phyloP scores from a whole-genome alignment of 2,797 vertebrate species.

The Sibirionetta formosa region DNA sequence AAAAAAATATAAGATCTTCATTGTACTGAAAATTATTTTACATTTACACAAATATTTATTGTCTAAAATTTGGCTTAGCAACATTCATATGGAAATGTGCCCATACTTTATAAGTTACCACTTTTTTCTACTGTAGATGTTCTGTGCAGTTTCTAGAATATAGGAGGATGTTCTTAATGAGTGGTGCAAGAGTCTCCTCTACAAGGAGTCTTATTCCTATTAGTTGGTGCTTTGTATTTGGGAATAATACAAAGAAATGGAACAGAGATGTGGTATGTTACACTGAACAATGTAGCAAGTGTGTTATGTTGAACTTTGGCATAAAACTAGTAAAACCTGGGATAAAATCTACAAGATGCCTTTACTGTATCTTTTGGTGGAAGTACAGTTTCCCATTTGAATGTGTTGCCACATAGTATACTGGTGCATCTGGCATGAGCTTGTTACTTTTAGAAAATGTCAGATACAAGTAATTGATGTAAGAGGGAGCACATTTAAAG shows the following conservation, averaged over 20 bases:
- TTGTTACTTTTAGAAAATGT: not conserved
- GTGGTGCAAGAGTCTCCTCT: not conserved
- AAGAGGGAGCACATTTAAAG: not conserved
- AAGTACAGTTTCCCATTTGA: not conserved
- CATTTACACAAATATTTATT: not conserved
- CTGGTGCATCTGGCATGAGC: not conserved
- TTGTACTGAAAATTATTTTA: not conserved
- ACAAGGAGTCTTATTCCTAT: not conserved
- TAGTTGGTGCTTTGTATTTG: not conserved
- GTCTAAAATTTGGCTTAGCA: not conserved
- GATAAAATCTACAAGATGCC: not conserved
- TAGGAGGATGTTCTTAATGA: not conserved
- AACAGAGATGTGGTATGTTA: not conserved
- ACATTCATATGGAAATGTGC: not conserved
- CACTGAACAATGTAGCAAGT: not conserved
- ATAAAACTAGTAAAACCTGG: not conserved
- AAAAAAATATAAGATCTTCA: not conserved
- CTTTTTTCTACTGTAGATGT: not conserved
- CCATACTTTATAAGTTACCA: not conserved
- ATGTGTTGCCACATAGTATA: rapidly evolving
- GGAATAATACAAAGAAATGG: not conserved
- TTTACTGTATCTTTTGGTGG: not conserved
- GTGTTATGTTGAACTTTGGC: not conserved
- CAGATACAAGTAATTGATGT: not conserved
- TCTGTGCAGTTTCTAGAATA: not conserved